A percentile compares a stretch with the other conserved stretches of the same genome.
Conservation (phyloP, 2,888 invertebrate genomes). For the Elaeidobius kamerunicus region DNA sequence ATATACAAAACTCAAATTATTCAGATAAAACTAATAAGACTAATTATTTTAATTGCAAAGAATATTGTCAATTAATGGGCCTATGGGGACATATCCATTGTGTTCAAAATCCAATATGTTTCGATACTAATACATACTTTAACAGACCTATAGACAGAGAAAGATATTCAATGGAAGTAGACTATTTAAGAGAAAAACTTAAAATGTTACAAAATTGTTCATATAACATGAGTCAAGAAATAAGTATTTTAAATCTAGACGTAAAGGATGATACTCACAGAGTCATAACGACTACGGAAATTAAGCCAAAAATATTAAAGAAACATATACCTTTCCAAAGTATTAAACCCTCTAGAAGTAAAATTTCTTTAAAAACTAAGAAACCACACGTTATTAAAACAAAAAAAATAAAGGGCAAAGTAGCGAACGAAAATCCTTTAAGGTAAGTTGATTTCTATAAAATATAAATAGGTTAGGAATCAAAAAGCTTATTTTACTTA, state of each 20-base stretch:
- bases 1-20: slow-evolving; percentile 24
- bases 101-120: slow-evolving; percentile 33
- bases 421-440: slow-evolving; percentile 17
- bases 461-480: background rate
- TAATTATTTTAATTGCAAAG: slow-evolving; percentile 27
- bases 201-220: slow-evolving; percentile 39
- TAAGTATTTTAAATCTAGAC: slow-evolving; percentile 20
- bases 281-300: slow-evolving; percentile 24
- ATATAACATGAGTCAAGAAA: slow-evolving; percentile 19
- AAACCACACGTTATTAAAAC: slow-evolving; percentile 26
- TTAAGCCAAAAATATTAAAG: slow-evolving; percentile 26
- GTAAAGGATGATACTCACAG: slow-evolving; percentile 9
- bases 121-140: slow-evolving; percentile 46
- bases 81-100: slow-evolving; percentile 32
- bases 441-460: slow-evolving; percentile 22
- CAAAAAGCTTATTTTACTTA: background rate
- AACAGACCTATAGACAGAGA: slow-evolving; percentile 43
- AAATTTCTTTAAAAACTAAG: slow-evolving; percentile 33
- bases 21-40: slow-evolving; percentile 5
- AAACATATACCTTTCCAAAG: slow-evolving; percentile 16
- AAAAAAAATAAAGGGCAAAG: slow-evolving; percentile 30
- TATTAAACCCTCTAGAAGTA: slow-evolving; percentile 31
- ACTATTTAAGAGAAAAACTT: slow-evolving; percentile 43
- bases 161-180: slow-evolving; percentile 43
- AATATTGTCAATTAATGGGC: slow-evolving; percentile 35